Base-by-base conservation (phyloP, 2,888 invertebrate species). In the Sphaerolaimus hirsutus region DNA sequence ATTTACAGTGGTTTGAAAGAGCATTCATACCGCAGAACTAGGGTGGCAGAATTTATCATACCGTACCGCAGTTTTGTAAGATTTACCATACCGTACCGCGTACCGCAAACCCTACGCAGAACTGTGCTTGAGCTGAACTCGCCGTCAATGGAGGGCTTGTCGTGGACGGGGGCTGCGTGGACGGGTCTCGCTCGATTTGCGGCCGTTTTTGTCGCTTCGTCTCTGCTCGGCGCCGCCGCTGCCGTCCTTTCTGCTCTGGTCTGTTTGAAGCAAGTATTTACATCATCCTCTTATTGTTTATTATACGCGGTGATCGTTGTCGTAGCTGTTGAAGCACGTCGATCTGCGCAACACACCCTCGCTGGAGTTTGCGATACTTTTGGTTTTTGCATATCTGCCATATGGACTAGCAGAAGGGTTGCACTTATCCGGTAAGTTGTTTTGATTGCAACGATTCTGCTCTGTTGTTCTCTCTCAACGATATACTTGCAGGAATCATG, bases 191-290 rank as follows among this genome's bases (percentile, higher is more conserved):
- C 80, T 56, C 64, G 71, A 21, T 93, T 97, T 66, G 84, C 83
- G 65, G 70, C 84, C 52, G 91, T 93, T 83, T 99, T 97, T 66
- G 87, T 97, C 69, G 89, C 87, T 7, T 97, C 93, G 1, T 89
- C 93, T 48, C 82, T 82, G 32, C 86, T 97, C 54, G 97, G 97
- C 23, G 83, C 86, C 1, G 72, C 81, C 19, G 87, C 87, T 70
- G 97, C 91, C 38, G 72, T 97, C 24, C 75, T 84, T 32, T 89
- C 86, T 67, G 86, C 89, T 27, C 68, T 91, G 45, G 62, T 68
- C 51, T 56, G 26, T 44, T 32, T 32, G 17, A 12, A 32, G 7
- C 10, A 12, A 12, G 10, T 32, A n/a, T 44, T 22, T 22, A 21
- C 7, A 2, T 47, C 26, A 7, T 19, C 36, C 1, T 7, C 10